Conservation (phyloP, 2,888 invertebrate genomes). For the Leptinotarsa rubiginosa region DNA sequence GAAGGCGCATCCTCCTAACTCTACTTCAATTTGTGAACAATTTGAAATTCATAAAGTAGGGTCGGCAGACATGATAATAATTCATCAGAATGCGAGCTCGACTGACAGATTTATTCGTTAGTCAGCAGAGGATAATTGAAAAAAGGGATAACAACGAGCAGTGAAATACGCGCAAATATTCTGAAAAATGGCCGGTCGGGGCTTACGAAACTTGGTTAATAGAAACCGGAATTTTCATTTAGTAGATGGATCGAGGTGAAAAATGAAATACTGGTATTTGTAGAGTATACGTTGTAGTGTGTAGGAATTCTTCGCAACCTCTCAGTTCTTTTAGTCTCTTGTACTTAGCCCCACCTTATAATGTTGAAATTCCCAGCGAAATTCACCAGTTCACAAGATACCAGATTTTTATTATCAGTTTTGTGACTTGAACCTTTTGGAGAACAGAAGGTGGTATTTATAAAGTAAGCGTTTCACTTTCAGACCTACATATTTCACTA, state of each 20-base stretch:
- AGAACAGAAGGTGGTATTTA: too few species aligned
- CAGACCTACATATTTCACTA: too few species aligned
- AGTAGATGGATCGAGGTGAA: not conserved
- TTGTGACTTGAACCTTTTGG: too few species aligned
- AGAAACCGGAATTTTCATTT: conserved; percentile 1
- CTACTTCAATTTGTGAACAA: conserved; percentile 29
- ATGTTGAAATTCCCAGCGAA: too few species aligned
- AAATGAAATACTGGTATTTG: not conserved
- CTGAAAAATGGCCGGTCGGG: not conserved
- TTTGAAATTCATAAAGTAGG: conserved; percentile 29
- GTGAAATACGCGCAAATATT: conserved; percentile 11
- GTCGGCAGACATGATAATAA: conserved; percentile 15
- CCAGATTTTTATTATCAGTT: too few species aligned
- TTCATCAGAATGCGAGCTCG: conserved; percentile 12
- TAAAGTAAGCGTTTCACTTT: too few species aligned
- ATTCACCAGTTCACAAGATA: too few species aligned
- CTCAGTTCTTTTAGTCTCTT: too few species aligned
- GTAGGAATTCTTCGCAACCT: too few species aligned
- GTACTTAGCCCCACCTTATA: too few species aligned
- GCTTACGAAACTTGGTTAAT: not conserved
- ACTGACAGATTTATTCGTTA: conserved; percentile 16
- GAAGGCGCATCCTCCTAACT: conserved; percentile 14
- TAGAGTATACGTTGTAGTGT: too few species aligned
- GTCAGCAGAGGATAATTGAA: conserved; percentile 19
- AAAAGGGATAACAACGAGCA: conserved; percentile 14